Conservation (phyloP, 2,113 vertebrate species). For the Brachirus orientalis region DNA sequence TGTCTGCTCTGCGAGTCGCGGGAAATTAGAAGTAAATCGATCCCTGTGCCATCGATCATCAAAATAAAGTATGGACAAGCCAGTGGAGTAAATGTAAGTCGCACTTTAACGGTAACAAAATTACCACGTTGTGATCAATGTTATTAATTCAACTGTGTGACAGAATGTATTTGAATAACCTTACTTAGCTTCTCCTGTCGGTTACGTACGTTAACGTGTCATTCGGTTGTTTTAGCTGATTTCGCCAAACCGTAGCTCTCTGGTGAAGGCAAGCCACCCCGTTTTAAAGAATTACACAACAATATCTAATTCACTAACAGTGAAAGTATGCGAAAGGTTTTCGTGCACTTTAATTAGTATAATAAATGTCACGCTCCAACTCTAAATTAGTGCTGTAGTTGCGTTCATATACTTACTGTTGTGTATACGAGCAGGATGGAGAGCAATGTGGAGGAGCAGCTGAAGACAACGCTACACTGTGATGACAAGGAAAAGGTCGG, state of each 20-base stretch:
- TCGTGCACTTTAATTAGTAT: too few relatives aligned
- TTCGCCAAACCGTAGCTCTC: not conserved
- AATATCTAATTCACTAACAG: not conserved
- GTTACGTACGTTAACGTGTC: not conserved
- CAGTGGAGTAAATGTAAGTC: not conserved
- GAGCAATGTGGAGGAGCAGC: conserved; percentile 49
- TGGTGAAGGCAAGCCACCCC: not conserved
- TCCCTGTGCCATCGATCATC: conserved; percentile 21
- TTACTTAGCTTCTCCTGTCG: too few relatives aligned
- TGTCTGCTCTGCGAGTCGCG: conserved; percentile 49
- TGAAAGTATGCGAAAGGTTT: too few relatives aligned
- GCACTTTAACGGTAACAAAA: not conserved
- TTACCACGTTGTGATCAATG: not conserved
- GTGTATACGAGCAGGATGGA: conserved; percentile 50
- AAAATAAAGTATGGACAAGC: conserved; percentile 24
- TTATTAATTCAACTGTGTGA: too few relatives aligned
- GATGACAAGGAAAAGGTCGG: conserved; percentile 76
- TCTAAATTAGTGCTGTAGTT: not conserved
- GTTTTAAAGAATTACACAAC: not conserved
- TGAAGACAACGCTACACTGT: conserved; percentile 60
- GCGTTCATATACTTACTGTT: not conserved
- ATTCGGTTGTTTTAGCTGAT: not conserved
- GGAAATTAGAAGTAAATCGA: conserved; percentile 64
- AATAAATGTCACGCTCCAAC: not conserved
- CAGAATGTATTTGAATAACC: too few relatives aligned